Conservation (phyloP, 2,113 vertebrate species). For the Rutilus rutilus region DNA sequence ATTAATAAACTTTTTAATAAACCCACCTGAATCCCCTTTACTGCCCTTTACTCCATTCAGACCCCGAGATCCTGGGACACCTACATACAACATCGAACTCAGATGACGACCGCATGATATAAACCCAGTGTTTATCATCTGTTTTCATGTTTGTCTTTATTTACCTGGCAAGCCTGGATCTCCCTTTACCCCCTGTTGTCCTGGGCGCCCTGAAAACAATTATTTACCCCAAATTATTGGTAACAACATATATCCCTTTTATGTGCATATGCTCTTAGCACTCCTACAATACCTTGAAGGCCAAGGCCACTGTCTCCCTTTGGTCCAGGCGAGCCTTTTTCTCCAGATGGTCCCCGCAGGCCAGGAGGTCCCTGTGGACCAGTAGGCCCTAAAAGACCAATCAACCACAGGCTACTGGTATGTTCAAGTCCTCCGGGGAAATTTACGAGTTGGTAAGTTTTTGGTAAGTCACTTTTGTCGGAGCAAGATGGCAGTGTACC, state of each 20-base stretch:
- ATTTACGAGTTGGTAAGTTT: too few relatives aligned
- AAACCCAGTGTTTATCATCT: not conserved
- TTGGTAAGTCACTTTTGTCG: too few relatives aligned
- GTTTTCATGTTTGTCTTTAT: not conserved
- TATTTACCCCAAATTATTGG: not conserved
- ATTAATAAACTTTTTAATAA: not conserved
- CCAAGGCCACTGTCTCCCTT: conserved; percentile 33
- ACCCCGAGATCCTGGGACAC: not conserved
- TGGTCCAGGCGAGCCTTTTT: conserved; percentile 48
- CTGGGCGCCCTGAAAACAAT: conserved; percentile 37
- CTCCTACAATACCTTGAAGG: conserved; percentile 5
- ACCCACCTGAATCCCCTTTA: conserved; percentile 42
- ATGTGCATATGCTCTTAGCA: not conserved
- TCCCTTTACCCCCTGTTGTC: conserved; percentile 42
- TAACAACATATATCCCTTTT: not conserved
- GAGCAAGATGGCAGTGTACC: too few relatives aligned
- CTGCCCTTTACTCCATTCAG: conserved; percentile 20
- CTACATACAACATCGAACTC: conserved; percentile 1
- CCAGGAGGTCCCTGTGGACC: not conserved
- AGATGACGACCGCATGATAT: not conserved
- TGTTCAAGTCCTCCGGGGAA: too few relatives aligned
- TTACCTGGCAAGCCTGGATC: conserved; percentile 38
- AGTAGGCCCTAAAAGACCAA: conserved; percentile 30
- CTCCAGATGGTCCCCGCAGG: conserved; percentile 26
- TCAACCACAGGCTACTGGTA: not conserved